These are phyloP conservation scores for Thalassoma bifasciatum DNA, from an alignment of 2,113 vertebrate genomes.

Conservation along the genomic window DNA sequence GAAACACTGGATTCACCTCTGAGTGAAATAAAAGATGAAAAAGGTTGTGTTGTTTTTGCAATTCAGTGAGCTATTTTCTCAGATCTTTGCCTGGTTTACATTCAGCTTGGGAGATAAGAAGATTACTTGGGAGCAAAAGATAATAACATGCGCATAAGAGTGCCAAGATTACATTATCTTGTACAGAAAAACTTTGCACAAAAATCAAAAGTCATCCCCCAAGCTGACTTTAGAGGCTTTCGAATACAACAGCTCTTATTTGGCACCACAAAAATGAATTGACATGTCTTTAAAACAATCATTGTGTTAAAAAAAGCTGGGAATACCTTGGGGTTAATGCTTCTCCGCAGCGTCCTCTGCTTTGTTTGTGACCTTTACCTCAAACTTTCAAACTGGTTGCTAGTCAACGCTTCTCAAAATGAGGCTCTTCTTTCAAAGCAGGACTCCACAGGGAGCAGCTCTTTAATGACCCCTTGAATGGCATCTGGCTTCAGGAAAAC, in stretches of 20 bases:
- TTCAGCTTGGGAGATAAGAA: not conserved
- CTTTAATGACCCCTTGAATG: constrained; percentile 24
- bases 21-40: not conserved
- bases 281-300: not conserved
- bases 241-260: too few relatives aligned
- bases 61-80: not conserved
- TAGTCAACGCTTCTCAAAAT: constrained; percentile 26
- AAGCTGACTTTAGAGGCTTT: too few relatives aligned
- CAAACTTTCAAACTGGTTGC: not conserved
- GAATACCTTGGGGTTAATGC: not conserved
- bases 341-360: not conserved
- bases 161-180: too few relatives aligned
- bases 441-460: constrained; percentile 13
- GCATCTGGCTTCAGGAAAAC: constrained; percentile 42
- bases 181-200: too few relatives aligned
- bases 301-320: not conserved
- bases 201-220: too few relatives aligned
- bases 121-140: too few relatives aligned
- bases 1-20: constrained; percentile 12
- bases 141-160: too few relatives aligned
- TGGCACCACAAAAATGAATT: constrained; percentile 2
- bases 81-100: not conserved
- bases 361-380: constrained; percentile 15
- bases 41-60: not conserved
- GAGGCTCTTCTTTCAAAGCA: constrained; percentile 21